Evolutionary conservation across 1,140 invertebrate genomes (phyloP).

Genomic region (Lutraria rhynchaena): DNA sequence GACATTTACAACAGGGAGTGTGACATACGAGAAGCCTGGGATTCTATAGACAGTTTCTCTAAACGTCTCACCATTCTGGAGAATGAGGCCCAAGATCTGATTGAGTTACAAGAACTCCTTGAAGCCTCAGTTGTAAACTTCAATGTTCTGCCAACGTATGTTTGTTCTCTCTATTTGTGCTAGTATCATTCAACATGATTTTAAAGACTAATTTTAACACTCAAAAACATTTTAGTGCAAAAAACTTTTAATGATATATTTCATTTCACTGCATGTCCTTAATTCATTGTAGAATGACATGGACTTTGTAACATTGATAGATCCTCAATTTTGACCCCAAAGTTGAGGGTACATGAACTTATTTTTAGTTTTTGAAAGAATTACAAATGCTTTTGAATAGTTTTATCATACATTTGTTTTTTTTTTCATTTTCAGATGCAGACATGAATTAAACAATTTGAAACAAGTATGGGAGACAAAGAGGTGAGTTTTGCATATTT

Average conservation of each 20-base stretch:
- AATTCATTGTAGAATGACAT: no score
- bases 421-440: slow-evolving; percentile 69
- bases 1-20: slow-evolving; percentile 79
- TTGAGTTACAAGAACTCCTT: slow-evolving; percentile 81
- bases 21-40: slow-evolving; percentile 75
- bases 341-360: no score
- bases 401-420: no score
- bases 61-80: slow-evolving; percentile 77
- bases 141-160: slow-evolving; percentile 78
- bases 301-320: no score
- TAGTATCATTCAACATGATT: background rate
- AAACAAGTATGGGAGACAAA: slow-evolving; percentile 81
- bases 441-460: slow-evolving; percentile 78
- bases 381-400: no score
- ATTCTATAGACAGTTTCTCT: slow-evolving; percentile 77
- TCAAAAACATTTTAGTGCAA: no score
- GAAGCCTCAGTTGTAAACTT: slow-evolving; percentile 81
- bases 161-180: background rate
- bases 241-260: no score
- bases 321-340: no score
- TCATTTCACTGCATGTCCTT: no score
- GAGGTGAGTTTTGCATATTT: slow-evolving; percentile 70
- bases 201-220: no score
- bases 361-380: no score
- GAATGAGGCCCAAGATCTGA: slow-evolving; percentile 81